Evolutionary conservation across 1,140 invertebrate genomes (phyloP), one percentile per base, ranked within the genome.

Genomic region (Anoplolepis gracilipes): DNA sequence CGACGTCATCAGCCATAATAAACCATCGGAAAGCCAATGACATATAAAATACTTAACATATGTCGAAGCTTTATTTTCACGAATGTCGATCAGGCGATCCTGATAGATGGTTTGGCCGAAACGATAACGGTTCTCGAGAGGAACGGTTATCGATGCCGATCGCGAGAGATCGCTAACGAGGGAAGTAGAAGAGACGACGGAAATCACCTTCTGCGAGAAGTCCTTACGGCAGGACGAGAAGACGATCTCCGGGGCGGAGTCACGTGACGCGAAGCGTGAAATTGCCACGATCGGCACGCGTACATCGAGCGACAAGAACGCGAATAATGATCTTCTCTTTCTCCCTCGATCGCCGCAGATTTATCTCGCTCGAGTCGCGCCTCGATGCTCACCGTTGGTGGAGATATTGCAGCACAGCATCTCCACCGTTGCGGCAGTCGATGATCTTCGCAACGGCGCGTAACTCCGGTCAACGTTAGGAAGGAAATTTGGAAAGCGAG

Each of bases 81-180:
- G 22, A 39, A 76, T 85, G 46, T 72, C 73, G 76, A 76, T 53
- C 33, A 57, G 82, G 79, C 86, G 90, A 93, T 93, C 90, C 87
- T 85, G 33, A 36, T 86, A 90, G 75, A 77, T 64, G 87, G 88
- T 88, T 86, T 88, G 85, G 55, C 86, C 84, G 89, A 88, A 79
- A 90, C 82, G 89, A 91, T 93, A 93, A 93, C 93, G 93, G 92
- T 93, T 90, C 85, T 90, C 73, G n/a, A 53, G 84, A 88, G 72
- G 81, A 92, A 93, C 91, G 92, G 92, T 93, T 91, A 93, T 92
- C 87, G 88, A 53, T 62, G 59, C 36, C 33, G 64, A 46, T 59
- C 39, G 72, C 33, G 13, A 57, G 13, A 57, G 72, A 81, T 19
- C 55, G 61, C 16, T 16, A 62, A 55, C 49, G 64, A 30, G 65